Evolutionary conservation across 1,140 invertebrate genomes (phyloP).

Genomic region (Drosophila sulfurigaster): DNA sequence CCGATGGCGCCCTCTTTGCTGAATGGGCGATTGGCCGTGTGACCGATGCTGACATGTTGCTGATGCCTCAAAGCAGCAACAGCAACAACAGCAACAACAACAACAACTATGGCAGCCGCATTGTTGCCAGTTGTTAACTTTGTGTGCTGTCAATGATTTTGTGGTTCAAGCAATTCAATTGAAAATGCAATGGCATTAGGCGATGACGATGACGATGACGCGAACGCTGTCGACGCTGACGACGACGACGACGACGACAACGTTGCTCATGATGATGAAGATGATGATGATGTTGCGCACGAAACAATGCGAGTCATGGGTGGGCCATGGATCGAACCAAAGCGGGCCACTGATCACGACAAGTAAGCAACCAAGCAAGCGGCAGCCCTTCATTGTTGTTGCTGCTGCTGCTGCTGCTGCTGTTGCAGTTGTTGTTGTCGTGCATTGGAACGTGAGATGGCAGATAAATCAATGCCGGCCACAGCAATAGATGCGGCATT

Average conservation of each 20-base stretch:
- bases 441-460: constrained; percentile 69
- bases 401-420: constrained; percentile 6
- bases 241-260: constrained; percentile 2
- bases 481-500: constrained; percentile 64
- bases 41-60: constrained; percentile 70
- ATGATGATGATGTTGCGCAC: constrained; percentile 45
- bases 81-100: not conserved
- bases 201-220: constrained; percentile 26
- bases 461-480: constrained; percentile 72
- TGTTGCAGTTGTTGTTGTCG: constrained; percentile 23
- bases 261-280: constrained; percentile 37
- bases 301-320: constrained; percentile 65
- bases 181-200: constrained; percentile 57
- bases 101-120: constrained; percentile 36
- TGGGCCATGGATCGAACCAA: constrained; percentile 47
- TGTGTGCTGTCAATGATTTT: constrained; percentile 77
- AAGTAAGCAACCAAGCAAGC: constrained; percentile 13
- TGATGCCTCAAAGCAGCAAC: constrained; percentile 40
- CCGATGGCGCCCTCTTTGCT: constrained; percentile 65
- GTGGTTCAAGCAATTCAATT: constrained; percentile 75
- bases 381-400: constrained; percentile 43
- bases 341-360: constrained; percentile 39
- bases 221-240: constrained; percentile 1
- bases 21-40: constrained; percentile 53
- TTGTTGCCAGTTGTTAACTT: constrained; percentile 58